Base-by-base conservation (phyloP, 2,113 vertebrate genomes). In the Rhadina sibilatrix region DNA sequence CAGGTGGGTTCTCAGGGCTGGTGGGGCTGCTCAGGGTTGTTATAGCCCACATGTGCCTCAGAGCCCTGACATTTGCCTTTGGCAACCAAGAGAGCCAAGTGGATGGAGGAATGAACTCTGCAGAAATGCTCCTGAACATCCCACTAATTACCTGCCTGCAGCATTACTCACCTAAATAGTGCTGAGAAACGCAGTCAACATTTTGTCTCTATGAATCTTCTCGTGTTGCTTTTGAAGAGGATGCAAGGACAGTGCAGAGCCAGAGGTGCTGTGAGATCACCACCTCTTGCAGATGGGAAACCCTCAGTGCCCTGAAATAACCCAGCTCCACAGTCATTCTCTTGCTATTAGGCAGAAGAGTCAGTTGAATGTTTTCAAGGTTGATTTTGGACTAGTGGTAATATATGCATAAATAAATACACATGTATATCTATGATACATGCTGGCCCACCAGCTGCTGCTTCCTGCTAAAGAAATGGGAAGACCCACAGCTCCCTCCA, bases 41-140 rank as follows among this genome's bases (percentile, higher is more conserved):
- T 21, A 11, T 1, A 60, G 66, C 22, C 15, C 40, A 24, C 0
- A 0, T 47, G 6, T 42, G 30, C 33, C 37, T 40, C 63, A 57
- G 37, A 22, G 52, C 42, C 59, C 27, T 63, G 52, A 24, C 15
- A 69, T 4, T 24, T 47, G 9, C n/a, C 31, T 77, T 72, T 68
- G n/a, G 22, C 15, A 20, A 77, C 7, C 17, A 47, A 2, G 4
- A 72, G 15, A 71, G 44, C 44, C 69, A 74, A 38, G 14, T 23
- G 12, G 5, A 6, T 50, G 49, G 24, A 46, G 54, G 40, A 78
- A 53, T 24, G 30, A 63, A 52, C n/a, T 20, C 56, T 28, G 52
- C 37, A 81, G 35, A 69, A 50, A 3, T 40, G 25, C 19, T 64
- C 25, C 60, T 50, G 44, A 17, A 54, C 27, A 54, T 15, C 9